Evolutionary conservation across 2,113 vertebrate species (phyloP), one percentile per base, ranked within the genome.

Genomic region (Clupea harengus): DNA sequence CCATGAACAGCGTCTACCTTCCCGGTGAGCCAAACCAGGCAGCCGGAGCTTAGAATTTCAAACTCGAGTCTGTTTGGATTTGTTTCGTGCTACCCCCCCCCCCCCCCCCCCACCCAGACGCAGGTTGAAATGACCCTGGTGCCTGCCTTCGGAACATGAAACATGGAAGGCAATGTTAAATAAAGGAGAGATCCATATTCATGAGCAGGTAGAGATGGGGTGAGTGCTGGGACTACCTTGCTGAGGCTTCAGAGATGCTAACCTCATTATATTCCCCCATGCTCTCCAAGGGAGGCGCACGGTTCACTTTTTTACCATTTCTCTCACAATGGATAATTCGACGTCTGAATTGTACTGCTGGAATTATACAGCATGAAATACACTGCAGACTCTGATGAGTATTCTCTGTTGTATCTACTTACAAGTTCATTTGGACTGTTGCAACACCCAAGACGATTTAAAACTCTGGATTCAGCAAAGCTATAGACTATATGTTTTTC

Each of bases 181-280:
- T 25, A 18, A 84, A 75, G 45, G 64, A 47, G 83, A 72, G 2
- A 84, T 72, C 64, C 45, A 75, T 84, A 49, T 78, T 67, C 46
- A 78, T 84, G 13, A 44, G 83, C 18, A 18, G 6, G 28, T 17
- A 39, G 47, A 84, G 45, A 11, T 9, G 2, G 2, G 28, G 60
- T 18, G 44, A 22, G 25, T 60, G 45, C 45, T 72, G 45, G 83
- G 39, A 39, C 52, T 83, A 20, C 82, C 82, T 83, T 44, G 22
- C 28, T 39, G 18, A 44, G 22, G 64, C 72, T 78, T 15, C 64
- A 6, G 45, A 72, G 20, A 85, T 9, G 45, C 46, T 52, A 84
- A 52, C 60, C 45, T 49, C 83, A 84, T 84, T 52, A 84, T n/a
- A 46, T 46, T 45, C 44, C 32, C 39, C 6, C 20, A 54, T 18